Conservation (phyloP, 1,140 invertebrate genomes). For the Pogonognathellus flavescens region DNA sequence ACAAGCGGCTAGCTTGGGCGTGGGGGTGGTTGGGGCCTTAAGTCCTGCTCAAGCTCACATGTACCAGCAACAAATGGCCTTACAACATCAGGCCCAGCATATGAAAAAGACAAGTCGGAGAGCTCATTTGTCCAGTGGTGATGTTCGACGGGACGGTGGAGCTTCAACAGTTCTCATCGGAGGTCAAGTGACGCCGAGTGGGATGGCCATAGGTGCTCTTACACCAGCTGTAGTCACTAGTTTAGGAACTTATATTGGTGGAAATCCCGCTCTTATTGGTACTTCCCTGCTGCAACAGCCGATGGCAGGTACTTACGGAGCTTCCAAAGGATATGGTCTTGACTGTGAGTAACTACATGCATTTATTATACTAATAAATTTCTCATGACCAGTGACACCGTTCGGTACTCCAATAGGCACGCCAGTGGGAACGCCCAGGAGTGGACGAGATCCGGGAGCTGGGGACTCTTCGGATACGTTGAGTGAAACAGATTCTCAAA, state of each 20-base stretch:
- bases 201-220: constrained; percentile 65
- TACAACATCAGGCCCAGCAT: constrained; percentile 71
- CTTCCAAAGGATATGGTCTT: constrained; percentile 42
- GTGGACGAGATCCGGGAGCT: constrained; percentile 68
- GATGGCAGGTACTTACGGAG: constrained; percentile 61
- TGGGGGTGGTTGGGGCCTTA: constrained; percentile 62
- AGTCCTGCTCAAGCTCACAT: constrained; percentile 71
- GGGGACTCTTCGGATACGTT: constrained; percentile 73
- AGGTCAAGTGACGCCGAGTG: constrained; percentile 60
- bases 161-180: constrained; percentile 60
- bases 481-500: constrained; percentile 73
- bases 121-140: constrained; percentile 59
- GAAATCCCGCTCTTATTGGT: constrained; percentile 59
- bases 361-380: constrained; percentile 52
- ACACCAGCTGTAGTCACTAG: constrained; percentile 66
- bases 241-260: constrained; percentile 65
- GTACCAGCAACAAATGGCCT: constrained; percentile 72
- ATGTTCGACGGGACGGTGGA: constrained; percentile 53
- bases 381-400: constrained; percentile 68
- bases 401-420: constrained; percentile 70
- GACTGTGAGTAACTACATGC: constrained; percentile 43
- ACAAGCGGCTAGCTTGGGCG: constrained; percentile 58
- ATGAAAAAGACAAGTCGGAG: constrained; percentile 71
- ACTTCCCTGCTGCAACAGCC: constrained; percentile 64
- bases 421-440: constrained; percentile 71